Evolutionary conservation across 2,113 vertebrate genomes (phyloP).

Genomic region (Atractosteus spatula): DNA sequence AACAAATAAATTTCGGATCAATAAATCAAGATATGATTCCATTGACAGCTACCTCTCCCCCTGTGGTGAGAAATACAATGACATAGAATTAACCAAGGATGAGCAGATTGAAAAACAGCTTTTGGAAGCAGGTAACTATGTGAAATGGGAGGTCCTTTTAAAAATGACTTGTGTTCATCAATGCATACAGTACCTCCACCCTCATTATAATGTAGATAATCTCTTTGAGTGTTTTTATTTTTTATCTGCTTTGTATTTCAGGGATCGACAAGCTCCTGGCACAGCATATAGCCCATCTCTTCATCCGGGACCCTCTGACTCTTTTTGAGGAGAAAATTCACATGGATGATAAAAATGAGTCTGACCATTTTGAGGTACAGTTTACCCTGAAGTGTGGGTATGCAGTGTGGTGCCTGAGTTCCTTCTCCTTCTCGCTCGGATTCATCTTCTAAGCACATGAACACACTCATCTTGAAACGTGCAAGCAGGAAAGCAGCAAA

Average conservation of each 20-base stretch:
- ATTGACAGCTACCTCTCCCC: conserved; percentile 96
- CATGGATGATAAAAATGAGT: conserved; percentile 94
- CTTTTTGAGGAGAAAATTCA: conserved; percentile 93
- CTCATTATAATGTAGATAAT: no score
- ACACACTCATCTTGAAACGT: no score
- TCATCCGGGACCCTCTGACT: conserved; percentile 92
- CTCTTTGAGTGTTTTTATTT: neutral
- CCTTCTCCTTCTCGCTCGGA: no score
- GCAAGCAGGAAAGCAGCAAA: no score
- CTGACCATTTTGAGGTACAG: conserved; percentile 92
- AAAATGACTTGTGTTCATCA: no score
- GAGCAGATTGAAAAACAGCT: conserved; percentile 88
- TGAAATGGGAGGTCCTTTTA: no score
- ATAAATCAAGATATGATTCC: conserved; percentile 96
- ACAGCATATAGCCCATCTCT: conserved; percentile 96
- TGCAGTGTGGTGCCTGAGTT: no score
- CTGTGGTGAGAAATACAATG: conserved; percentile 96
- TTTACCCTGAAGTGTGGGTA: neutral
- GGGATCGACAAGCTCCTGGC: conserved; percentile 94
- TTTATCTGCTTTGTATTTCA: conserved; percentile 48
- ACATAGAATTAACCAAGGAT: conserved; percentile 92
- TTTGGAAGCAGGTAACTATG: conserved; percentile 76
- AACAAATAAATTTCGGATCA: conserved; percentile 88
- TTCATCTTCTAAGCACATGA: no score
- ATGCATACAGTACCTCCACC: no score